phyloP scores from a whole-genome alignment of 1,140 invertebrate genomes.

The Chrysomallon squamiferum region DNA sequence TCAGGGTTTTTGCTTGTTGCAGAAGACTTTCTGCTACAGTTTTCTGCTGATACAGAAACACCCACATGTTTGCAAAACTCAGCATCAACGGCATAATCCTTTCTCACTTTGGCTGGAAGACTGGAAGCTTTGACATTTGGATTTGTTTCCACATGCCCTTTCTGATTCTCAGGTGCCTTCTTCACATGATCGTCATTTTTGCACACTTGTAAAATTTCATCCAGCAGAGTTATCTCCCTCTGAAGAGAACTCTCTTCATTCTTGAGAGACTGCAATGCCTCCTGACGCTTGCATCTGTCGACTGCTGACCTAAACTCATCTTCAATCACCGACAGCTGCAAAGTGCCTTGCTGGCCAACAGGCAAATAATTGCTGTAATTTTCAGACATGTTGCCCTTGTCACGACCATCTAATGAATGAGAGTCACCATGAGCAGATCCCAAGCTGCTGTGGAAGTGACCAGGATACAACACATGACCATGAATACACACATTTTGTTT shows the following conservation, averaged over 20 bases:
- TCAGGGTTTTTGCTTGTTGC: conserved; percentile 8
- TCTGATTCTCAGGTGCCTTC: not conserved
- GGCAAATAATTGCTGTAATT: too few species aligned
- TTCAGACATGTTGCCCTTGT: too few species aligned
- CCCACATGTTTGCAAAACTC: not conserved
- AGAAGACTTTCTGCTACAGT: not conserved
- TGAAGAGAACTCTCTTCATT: conserved; percentile 45
- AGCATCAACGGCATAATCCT: not conserved
- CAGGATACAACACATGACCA: too few species aligned
- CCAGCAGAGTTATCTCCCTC: conserved; percentile 50
- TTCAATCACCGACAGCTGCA: conserved; percentile 2
- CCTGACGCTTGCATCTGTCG: conserved; percentile 20
- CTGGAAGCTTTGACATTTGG: conserved; percentile 21
- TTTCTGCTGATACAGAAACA: not conserved
- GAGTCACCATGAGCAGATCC: too few species aligned
- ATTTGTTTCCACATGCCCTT: conserved; percentile 3
- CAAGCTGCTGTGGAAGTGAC: too few species aligned
- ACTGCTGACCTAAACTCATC: conserved; percentile 4
- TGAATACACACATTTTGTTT: too few species aligned
- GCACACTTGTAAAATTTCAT: conserved; percentile 53
- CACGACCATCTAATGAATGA: too few species aligned
- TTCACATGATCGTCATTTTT: conserved; percentile 2
- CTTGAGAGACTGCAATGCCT: conserved; percentile 40
- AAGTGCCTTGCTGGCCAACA: not conserved
- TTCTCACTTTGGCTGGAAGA: conserved; percentile 12